These are phyloP conservation scores for Arenaria interpres DNA, from an alignment of 2,113 vertebrate species.

Conservation along the genomic window DNA sequence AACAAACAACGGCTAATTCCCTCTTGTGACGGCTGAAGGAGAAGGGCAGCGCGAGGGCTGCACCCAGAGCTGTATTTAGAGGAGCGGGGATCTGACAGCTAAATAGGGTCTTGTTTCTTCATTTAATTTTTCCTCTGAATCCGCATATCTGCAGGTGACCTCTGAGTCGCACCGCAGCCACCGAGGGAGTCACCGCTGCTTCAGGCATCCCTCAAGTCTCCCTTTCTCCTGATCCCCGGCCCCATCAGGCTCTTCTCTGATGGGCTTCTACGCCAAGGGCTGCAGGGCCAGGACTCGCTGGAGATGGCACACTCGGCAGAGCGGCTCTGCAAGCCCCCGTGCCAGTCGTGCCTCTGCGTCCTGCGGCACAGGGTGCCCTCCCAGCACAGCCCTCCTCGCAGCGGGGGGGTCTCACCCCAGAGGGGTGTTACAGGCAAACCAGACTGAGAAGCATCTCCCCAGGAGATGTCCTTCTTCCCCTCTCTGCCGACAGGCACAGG, in stretches of 20 bases:
- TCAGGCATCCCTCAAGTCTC: neutral
- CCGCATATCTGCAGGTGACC: neutral
- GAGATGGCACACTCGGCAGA: fast-evolving
- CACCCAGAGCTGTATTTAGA: neutral
- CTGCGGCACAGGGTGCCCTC: neutral
- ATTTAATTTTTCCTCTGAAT: constrained; percentile 1
- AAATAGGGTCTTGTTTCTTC: neutral
- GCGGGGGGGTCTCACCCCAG: neutral
- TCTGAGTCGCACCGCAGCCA: fast-evolving
- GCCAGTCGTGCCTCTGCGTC: fast-evolving
- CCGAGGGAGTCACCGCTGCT: neutral
- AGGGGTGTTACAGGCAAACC: neutral
- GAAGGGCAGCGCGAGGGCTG: neutral
- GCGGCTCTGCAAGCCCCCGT: neutral
- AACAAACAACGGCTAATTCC: neutral
- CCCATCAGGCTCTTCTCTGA: neutral
- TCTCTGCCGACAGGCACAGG: fast-evolving
- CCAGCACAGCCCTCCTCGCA: fast-evolving
- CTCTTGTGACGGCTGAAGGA: neutral
- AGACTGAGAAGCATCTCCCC: neutral
- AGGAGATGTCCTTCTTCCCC: neutral
- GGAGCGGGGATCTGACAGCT: neutral
- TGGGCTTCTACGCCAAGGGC: neutral
- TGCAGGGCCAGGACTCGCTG: neutral
- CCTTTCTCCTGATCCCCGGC: neutral